Percentiles rank a stretch among this genome's conserved stretches.
Evolutionary conservation across 2,113 vertebrate species (phyloP).

Genomic region (Notothenia rossii): DNA sequence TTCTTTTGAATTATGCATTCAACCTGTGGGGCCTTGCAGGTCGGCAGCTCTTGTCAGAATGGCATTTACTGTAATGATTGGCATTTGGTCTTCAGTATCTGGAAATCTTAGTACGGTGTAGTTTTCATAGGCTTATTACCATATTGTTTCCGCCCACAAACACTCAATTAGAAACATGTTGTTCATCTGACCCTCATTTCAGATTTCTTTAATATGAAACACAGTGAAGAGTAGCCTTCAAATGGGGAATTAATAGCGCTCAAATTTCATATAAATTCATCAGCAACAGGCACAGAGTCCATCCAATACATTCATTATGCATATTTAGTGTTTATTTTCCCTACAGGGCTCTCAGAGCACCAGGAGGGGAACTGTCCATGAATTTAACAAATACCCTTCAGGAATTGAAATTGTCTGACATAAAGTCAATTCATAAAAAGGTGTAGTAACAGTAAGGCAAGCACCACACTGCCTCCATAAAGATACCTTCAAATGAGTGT

Average conservation of each 20-base stretch:
- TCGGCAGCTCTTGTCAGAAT: constrained; percentile 48
- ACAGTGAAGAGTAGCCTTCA: constrained; percentile 1
- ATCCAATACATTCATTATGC: constrained; percentile 23
- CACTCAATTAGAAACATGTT: constrained; percentile 47
- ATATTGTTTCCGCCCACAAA: constrained; percentile 14
- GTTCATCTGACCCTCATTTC: constrained; percentile 50
- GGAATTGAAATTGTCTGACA: background rate
- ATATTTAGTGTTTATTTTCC: constrained; percentile 20
- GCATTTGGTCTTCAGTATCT: constrained; percentile 59
- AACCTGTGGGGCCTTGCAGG: constrained; percentile 29
- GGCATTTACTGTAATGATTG: constrained; percentile 72
- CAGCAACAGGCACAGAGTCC: background rate
- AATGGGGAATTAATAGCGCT: constrained; percentile 47
- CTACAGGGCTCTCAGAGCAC: background rate
- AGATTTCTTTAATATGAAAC: constrained; percentile 29
- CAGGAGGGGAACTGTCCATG: background rate
- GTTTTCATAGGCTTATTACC: constrained; percentile 49
- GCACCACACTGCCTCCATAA: constrained; percentile 18
- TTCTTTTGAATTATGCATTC: constrained; percentile 19
- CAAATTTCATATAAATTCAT: constrained; percentile 52
- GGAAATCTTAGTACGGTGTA: constrained; percentile 38
- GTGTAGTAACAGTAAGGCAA: constrained; percentile 20
- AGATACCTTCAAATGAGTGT: constrained; percentile 66
- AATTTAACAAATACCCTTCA: background rate
- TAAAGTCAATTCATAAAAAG: constrained; percentile 9